These are phyloP conservation scores for Eupithecia subumbrata DNA, from an alignment of 2,888 invertebrate genomes.

Conservation along the genomic window DNA sequence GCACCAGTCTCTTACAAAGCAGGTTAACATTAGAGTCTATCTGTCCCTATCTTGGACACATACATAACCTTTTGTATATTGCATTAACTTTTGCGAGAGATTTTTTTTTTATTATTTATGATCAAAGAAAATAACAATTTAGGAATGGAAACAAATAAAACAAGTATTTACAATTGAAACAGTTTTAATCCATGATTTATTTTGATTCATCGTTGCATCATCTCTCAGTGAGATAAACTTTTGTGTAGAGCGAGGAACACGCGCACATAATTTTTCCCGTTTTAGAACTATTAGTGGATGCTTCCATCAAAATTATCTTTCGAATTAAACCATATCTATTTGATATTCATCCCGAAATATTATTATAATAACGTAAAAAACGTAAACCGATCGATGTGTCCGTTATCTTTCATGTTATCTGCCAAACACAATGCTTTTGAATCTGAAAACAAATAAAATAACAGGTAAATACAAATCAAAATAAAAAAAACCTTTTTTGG, in stretches of 20 bases:
- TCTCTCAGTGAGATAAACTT: conserved; percentile 60
- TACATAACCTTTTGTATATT: too few species aligned
- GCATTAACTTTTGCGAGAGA: too few species aligned
- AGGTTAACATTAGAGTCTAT: too few species aligned
- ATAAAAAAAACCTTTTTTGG: too few species aligned
- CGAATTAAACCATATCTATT: conserved; percentile 42
- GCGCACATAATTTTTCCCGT: conserved; percentile 81
- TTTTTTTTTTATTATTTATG: too few species aligned
- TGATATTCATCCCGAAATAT: not conserved
- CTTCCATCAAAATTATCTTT: conserved; percentile 66
- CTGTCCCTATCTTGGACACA: too few species aligned
- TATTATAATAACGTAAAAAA: not conserved
- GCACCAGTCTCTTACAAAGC: too few species aligned
- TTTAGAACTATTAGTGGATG: conserved; percentile 74
- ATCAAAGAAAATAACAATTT: too few species aligned
- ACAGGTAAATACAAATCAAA: too few species aligned
- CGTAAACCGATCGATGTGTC: not conserved
- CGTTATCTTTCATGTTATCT: not conserved
- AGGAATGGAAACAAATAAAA: too few species aligned
- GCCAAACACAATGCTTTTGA: not conserved
- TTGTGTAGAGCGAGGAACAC: conserved; percentile 64
- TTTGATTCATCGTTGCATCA: conserved; percentile 42
- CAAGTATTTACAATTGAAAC: too few species aligned
- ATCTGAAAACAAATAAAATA: not conserved
- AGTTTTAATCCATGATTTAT: not conserved